Base-by-base conservation (phyloP, 2,797 vertebrate genomes). In the Chelmon rostratus region DNA sequence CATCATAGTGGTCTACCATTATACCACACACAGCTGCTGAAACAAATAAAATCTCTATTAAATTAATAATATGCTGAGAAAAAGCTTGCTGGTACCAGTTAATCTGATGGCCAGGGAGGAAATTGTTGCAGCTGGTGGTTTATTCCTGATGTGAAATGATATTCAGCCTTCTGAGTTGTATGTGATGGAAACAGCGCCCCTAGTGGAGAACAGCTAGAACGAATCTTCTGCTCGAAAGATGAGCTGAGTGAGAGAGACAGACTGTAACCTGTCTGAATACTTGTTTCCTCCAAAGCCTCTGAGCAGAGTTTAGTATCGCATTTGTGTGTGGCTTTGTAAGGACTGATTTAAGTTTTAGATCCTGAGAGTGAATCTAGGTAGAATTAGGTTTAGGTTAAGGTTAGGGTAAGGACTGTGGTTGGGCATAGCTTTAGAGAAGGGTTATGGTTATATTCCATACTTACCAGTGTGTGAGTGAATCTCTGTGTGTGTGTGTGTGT, bases 181-280 rank as follows among this genome's bases (percentile, higher is more conserved):
- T n/a, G 58, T 50, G 59, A 25, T 23, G 46, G 16, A 8, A 59
- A 57, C 61, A 52, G 69, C 1, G 21, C 65, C 82, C 70, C 82
- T 56, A 56, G 76, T 78, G 79, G 85, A 69, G 28, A 25, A 66
- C 64, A 46, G 21, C 21, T 21, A 1, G 28, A 38, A 9, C 19
- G 21, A 13, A 6, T 42, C 21, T 21, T 37, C n/a, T 56, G 49
- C 13, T 28, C 35, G 64, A 42, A 28, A 62, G 35, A 52, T 2
- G 53, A 52, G 16, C 37, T 46, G 2, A 54, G 35, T 54, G 15
- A 28, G 23, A n/a, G 47, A 47, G 40, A 52, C 3, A 53, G 33
- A 8, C 37, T 37, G 28, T 31, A 13, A 42, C 40, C 68, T 38
- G 68, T 38, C 21, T n/a, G 10, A 59, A 37, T 57, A 10, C 65